These are phyloP conservation scores for Syngnathus floridae DNA, from an alignment of 2,113 vertebrate species.

Conservation along the genomic window DNA sequence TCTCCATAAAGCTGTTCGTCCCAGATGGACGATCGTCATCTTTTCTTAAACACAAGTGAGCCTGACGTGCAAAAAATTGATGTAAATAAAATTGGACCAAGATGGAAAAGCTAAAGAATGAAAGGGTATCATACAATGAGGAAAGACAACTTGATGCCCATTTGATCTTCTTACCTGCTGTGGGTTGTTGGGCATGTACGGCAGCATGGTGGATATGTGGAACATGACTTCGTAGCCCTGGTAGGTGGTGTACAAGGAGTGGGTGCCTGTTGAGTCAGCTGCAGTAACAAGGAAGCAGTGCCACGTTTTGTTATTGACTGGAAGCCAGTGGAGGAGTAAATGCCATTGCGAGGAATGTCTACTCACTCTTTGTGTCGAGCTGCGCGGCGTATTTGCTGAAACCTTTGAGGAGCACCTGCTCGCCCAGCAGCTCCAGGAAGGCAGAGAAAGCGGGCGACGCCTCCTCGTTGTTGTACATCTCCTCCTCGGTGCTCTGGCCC, in stretches of 20 bases:
- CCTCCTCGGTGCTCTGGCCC: conserved; percentile 90
- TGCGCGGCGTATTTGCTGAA: conserved; percentile 89
- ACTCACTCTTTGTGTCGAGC: conserved; percentile 91
- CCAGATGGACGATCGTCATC: background rate
- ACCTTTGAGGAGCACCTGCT: conserved; percentile 79
- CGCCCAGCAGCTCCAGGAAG: conserved; percentile 84
- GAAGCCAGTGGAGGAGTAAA: background rate
- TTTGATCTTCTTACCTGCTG: conserved; percentile 77
- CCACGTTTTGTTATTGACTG: background rate
- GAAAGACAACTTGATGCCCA: background rate
- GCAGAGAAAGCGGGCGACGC: conserved; percentile 79
- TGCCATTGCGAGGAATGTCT: background rate
- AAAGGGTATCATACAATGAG: background rate
- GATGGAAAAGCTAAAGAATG: background rate
- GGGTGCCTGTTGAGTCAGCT: conserved; percentile 92
- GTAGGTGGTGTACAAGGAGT: conserved; percentile 90
- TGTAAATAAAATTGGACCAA: background rate
- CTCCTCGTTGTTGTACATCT: conserved; percentile 98
- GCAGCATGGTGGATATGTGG: conserved; percentile 93
- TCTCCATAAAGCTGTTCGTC: background rate
- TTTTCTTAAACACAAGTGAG: background rate
- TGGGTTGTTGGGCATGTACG: conserved; percentile 90
- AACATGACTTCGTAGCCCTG: conserved; percentile 97
- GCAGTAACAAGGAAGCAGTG: conserved; percentile 8
- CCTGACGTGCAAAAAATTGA: background rate